Percentiles rank a stretch among this genome's conserved stretches.
Conservation (phyloP, 2,888 invertebrate genomes). For the Macrophya alboannulata region DNA sequence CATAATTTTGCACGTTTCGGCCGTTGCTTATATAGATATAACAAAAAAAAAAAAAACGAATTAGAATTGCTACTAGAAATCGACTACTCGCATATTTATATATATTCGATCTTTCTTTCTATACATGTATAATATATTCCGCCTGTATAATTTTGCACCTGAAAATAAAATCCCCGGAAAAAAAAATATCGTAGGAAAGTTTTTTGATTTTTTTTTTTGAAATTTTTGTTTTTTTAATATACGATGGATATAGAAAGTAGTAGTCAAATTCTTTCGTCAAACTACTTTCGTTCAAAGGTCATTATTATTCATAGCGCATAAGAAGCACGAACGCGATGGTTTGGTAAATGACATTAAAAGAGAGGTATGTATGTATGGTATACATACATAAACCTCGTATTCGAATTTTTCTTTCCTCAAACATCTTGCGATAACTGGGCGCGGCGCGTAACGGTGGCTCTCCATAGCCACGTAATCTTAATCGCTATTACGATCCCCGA, state of each 20-base stretch:
- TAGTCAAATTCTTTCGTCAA: slow-evolving; percentile 14
- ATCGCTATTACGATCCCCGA: slow-evolving; percentile 34
- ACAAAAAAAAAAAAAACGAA: too few species aligned
- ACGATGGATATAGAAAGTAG: slow-evolving; percentile 30
- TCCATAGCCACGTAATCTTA: slow-evolving; percentile 25
- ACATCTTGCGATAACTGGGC: background rate
- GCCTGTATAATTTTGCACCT: too few species aligned
- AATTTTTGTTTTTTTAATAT: background rate
- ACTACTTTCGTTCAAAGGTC: slow-evolving; percentile 47
- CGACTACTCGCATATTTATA: too few species aligned
- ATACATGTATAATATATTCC: too few species aligned
- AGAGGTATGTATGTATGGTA: too few species aligned
- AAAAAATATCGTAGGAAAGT: too few species aligned
- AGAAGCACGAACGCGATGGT: background rate
- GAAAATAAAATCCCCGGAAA: too few species aligned
- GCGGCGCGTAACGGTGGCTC: slow-evolving; percentile 31
- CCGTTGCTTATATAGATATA: too few species aligned
- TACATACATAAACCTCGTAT: background rate
- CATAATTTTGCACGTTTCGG: too few species aligned
- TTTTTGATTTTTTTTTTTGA: background rate
- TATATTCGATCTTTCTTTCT: too few species aligned
- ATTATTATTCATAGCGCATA: slow-evolving; percentile 31
- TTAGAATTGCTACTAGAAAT: too few species aligned
- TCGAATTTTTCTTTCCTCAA: background rate
- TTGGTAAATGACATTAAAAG: too few species aligned